Conservation (phyloP, 35 echinoderm and acorn worm species). For the Chiridota heheva region DNA sequence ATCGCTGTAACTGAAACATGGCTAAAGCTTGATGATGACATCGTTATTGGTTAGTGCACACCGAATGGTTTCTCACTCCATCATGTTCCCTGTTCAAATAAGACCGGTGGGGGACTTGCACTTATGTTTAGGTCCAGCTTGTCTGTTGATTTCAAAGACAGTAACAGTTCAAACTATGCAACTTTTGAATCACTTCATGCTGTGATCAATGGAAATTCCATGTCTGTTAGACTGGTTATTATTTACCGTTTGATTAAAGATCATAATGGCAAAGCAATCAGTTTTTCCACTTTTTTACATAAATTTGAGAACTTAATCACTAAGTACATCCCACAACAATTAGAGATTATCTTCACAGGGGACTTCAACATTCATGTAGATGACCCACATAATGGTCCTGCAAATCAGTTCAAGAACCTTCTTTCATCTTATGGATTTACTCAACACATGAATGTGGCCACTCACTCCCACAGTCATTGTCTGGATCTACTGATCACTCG, state of each 20-base stretch:
- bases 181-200: constrained; percentile 48
- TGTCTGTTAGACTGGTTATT: constrained; percentile 30
- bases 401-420: constrained; percentile 34
- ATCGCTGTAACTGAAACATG: constrained; percentile 65
- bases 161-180: not conserved
- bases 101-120: constrained; percentile 52
- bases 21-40: constrained; percentile 40
- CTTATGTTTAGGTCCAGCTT: constrained; percentile 42
- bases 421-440: constrained; percentile 44
- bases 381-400: not conserved
- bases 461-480: constrained; percentile 54
- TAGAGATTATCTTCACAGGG: constrained; percentile 36
- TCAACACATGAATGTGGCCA: constrained; percentile 48
- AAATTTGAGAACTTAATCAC: constrained; percentile 46
- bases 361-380: constrained; percentile 57
- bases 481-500: constrained; percentile 58
- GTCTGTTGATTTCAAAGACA: not conserved
- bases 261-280: not conserved
- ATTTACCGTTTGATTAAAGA: constrained; percentile 44
- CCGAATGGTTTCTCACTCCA: constrained; percentile 35
- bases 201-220: constrained; percentile 3
- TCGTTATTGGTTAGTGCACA: constrained; percentile 8
- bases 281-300: constrained; percentile 18
- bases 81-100: constrained; percentile 32
- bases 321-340: constrained; percentile 13